Evolutionary conservation across 2,113 vertebrate genomes (phyloP), one percentile per base, ranked within the genome.

Genomic region (Gorsachius goisagi): DNA sequence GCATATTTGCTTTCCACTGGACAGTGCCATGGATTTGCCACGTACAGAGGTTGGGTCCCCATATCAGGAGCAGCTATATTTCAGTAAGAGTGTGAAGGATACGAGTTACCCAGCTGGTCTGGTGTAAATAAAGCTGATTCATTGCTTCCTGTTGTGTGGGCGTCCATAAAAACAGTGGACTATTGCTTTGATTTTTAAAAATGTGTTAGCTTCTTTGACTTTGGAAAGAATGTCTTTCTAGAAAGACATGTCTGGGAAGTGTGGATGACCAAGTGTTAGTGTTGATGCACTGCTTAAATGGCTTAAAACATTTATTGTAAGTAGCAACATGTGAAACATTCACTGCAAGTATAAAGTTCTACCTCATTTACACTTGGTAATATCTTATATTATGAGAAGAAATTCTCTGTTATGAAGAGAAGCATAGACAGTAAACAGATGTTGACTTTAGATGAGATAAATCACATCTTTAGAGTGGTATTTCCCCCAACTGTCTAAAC

Each of bases 1-100:
- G 32, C 2, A 0, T 8, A 39, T 27, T 75, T 85, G 12, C 5
- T 85, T 64, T 73, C 21, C 16, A 23, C 16, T 35, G 62, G 59
- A 30, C 55, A 64, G 27, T 58, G 63, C 19, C 44, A 28, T 1
- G 1, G 33, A 49, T 16, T 81, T 66, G 33, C 2, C 30, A 56
- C 11, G 9, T 8, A 10, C 0, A 10, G 30, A 73, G 15, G 6
- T 2, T 64, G 28, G 5, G 8, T 91, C 13, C 12, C 6, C 7
- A 5, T 12, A 23, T 44, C 15, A 60, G 13, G 16, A 85, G 9
- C 0, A 0, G 49, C 8, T 13, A 33, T 12, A 24, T 35, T 85
- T 78, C 74, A 85, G 30, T 33, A 71, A 39, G 15, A 85, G 12
- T 26, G 28, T 74, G 59, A 64, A 67, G 16, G 28, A 62, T 27